Conservation (phyloP, 2,113 vertebrate genomes). For the Scalopus aquaticus region DNA sequence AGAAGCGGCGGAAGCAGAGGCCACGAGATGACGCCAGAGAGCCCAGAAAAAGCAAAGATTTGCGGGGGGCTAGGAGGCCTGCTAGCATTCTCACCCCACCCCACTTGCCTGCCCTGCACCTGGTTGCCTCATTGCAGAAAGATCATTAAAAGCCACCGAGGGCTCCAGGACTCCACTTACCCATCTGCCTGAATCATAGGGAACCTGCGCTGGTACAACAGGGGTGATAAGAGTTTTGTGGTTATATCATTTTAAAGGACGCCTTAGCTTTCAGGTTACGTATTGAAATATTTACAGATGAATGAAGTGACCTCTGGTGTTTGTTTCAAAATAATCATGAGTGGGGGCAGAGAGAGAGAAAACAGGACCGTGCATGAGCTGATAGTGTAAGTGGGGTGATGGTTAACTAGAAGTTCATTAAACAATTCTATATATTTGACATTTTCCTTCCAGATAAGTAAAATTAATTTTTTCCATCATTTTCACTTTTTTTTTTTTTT, state of each 20-base stretch:
- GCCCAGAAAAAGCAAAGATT: too few species aligned
- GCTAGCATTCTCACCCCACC: too few species aligned
- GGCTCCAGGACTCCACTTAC: too few species aligned
- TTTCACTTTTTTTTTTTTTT: neutral
- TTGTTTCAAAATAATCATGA: slow-evolving; percentile 1
- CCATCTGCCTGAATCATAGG: too few species aligned
- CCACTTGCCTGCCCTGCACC: too few species aligned
- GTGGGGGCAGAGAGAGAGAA: neutral
- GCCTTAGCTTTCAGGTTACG: neutral
- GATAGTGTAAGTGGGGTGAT: too few species aligned
- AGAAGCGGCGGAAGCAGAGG: too few species aligned
- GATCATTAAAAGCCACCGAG: too few species aligned
- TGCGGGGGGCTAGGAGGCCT: too few species aligned
- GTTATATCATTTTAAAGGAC: neutral
- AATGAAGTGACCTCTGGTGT: neutral
- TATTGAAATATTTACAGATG: neutral
- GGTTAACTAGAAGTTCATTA: neutral
- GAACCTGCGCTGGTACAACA: too few species aligned
- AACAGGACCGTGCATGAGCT: neutral
- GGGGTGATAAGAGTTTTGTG: neutral
- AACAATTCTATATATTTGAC: neutral
- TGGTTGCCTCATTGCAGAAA: too few species aligned
- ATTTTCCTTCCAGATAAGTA: slow-evolving; percentile 27
- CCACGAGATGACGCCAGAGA: too few species aligned
- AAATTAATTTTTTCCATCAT: neutral